These are phyloP conservation scores for Phoebastria nigripes DNA, from an alignment of 2,797 vertebrate species.

Conservation along the genomic window DNA sequence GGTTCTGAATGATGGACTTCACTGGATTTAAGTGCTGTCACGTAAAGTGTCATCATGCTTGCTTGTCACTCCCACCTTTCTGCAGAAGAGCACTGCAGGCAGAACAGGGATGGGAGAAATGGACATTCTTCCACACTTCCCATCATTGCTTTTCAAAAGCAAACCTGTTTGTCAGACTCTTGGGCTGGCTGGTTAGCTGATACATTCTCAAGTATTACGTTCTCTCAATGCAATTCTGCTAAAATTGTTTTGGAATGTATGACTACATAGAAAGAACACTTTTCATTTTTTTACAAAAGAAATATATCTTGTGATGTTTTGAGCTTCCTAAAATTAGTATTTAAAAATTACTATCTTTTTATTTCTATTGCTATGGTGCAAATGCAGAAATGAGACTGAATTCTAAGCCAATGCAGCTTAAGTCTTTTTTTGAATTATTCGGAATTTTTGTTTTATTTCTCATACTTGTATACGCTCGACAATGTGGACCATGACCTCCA, in stretches of 20 bases:
- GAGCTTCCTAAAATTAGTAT: not conserved
- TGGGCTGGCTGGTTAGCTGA: not conserved
- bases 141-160: not conserved
- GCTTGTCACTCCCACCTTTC: not conserved
- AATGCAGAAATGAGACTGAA: not conserved
- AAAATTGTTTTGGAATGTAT: not conserved
- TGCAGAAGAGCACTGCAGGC: not conserved
- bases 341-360: not conserved
- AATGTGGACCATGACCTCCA: not conserved
- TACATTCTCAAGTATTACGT: not conserved
- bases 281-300: accelerated
- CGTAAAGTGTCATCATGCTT: not conserved
- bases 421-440: not conserved
- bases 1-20: not conserved
- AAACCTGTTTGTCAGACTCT: not conserved
- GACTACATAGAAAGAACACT: not conserved
- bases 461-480: not conserved
- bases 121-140: not conserved
- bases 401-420: not conserved
- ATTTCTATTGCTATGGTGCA: not conserved
- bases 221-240: not conserved
- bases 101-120: not conserved
- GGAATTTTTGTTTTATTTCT: not conserved
- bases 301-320: not conserved
- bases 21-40: not conserved